Base-by-base conservation (phyloP, 2,888 invertebrate genomes). In the Petrolisthes manimaculis region DNA sequence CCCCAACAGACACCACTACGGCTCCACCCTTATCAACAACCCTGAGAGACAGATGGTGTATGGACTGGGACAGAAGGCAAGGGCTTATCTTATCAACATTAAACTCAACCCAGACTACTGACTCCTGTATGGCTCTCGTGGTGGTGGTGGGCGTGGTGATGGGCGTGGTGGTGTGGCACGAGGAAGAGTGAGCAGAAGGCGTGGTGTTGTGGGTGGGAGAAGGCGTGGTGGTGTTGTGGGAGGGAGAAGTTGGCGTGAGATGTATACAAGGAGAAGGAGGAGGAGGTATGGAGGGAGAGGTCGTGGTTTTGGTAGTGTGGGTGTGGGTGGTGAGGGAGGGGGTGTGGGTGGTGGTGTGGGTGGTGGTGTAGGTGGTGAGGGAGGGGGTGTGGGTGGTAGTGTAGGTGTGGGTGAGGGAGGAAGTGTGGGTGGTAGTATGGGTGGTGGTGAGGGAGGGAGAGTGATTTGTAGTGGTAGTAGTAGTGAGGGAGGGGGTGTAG, bases 1-100 rank as follows among this genome's bases (percentile, higher is more conserved):
- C 71, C 71, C 18, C 71, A 37, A 37, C 37, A 71, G 71, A n/a
- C 71, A 71, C 71, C 71, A 71, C 18, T 71, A 71, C 71, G 71
- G 71, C 14, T 18, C 71, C 12, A 71, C 6, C 71, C 71, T 71
- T 3, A 4, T 71, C 18, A 71, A 18, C 71, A 71, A n/a, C 71
- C 12, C 18, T 6, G 71, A 71, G 18, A 14, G 71, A n/a, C 71
- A 71, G 21, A 14, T 71, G 71, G 71, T 71, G 71, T 71, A 71
- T 21, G 71, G 71, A 14, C 71, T 71, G 18, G 71, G 71, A 0
- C 18, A 12, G 18, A 6, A 6, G 21, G 71, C 71, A 6, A 1
- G 14, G 71, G 71, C 21, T 6, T 71, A 71, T 4, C n/a, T 71
- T 6, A 61, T 12, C 3, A 61, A 18, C 12, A 61, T 61, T 18